Percentiles rank a stretch among this genome's conserved stretches.
These are phyloP conservation scores for Rhingia campestris DNA, from an alignment of 2,888 invertebrate species.

Conservation along the genomic window DNA sequence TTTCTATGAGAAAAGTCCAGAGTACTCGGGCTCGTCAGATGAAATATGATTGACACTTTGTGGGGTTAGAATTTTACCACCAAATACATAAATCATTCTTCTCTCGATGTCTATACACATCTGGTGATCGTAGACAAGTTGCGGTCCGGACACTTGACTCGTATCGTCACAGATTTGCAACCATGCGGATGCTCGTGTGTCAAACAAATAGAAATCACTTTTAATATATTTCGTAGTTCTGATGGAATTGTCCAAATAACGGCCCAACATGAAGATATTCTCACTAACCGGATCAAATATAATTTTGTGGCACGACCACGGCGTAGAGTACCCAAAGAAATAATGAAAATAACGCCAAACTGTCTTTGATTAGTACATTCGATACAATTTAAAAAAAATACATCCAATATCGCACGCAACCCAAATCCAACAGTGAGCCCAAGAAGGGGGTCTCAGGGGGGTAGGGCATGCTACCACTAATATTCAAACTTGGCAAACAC, in stretches of 20 bases:
- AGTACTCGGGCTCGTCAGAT: conserved; percentile 87
- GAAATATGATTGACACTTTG: conserved; percentile 82
- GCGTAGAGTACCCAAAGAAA: no score
- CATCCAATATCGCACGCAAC: no score
- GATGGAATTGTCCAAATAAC: conserved; percentile 90
- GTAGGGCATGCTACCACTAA: no score
- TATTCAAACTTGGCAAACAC: no score
- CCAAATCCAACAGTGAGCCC: no score
- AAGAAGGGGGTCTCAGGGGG: no score
- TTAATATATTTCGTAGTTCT: conserved; percentile 88
- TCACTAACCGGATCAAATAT: conserved; percentile 90
- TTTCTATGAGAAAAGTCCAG: conserved; percentile 92
- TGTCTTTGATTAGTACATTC: no score
- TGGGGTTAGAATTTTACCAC: conserved; percentile 89
- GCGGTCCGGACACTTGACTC: conserved; percentile 90
- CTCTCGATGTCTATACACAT: conserved; percentile 93
- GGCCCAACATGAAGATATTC: conserved; percentile 91
- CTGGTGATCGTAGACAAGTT: conserved; percentile 94
- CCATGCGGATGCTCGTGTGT: conserved; percentile 89
- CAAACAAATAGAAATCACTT: conserved; percentile 93
- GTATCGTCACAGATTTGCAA: conserved; percentile 91
- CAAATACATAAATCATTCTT: conserved; percentile 93
- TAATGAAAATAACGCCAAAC: no score
- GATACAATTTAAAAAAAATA: no score
- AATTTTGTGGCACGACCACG: conserved; percentile 95